phyloP scores from a whole-genome alignment of 2,113 vertebrate species.

The Pantherophis guttatus region DNA sequence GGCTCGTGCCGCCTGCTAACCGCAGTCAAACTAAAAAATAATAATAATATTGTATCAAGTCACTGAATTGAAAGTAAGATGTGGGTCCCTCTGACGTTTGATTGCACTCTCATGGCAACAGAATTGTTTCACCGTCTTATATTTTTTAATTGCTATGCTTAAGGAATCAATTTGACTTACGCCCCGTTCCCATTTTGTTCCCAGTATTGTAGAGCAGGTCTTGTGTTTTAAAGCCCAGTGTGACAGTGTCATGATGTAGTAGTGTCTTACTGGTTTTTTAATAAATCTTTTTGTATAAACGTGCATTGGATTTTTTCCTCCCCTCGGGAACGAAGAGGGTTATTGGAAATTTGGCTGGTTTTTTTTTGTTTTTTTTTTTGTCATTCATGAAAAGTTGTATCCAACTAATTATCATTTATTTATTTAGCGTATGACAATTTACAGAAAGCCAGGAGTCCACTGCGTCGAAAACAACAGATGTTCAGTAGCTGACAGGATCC shows the following conservation, averaged over 20 bases:
- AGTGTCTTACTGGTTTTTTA: constrained; percentile 82
- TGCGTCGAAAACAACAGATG: neutral
- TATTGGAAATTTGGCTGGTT: neutral
- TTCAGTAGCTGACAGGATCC: neutral
- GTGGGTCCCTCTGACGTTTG: constrained; percentile 76
- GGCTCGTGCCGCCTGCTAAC: constrained; percentile 76
- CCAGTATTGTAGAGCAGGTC: constrained; percentile 76
- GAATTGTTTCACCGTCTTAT: constrained; percentile 76
- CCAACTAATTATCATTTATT: neutral
- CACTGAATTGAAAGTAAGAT: constrained; percentile 76
- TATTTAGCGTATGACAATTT: neutral
- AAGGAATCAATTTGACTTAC: constrained; percentile 73
- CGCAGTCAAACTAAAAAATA: constrained; percentile 71
- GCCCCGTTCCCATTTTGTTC: constrained; percentile 48
- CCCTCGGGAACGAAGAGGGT: constrained; percentile 45
- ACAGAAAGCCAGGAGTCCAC: neutral
- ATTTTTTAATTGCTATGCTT: constrained; percentile 79
- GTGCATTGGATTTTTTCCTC: constrained; percentile 53
- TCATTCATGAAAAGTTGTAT: neutral
- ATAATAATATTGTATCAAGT: constrained; percentile 70
- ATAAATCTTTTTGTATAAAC: constrained; percentile 83
- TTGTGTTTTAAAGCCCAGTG: constrained; percentile 78
- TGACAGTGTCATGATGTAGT: constrained; percentile 81
- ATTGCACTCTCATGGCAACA: constrained; percentile 75
- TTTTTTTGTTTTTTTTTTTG: neutral